These are phyloP conservation scores for Ypsolopha scabrella DNA, from an alignment of 2,888 invertebrate species.

Conservation along the genomic window DNA sequence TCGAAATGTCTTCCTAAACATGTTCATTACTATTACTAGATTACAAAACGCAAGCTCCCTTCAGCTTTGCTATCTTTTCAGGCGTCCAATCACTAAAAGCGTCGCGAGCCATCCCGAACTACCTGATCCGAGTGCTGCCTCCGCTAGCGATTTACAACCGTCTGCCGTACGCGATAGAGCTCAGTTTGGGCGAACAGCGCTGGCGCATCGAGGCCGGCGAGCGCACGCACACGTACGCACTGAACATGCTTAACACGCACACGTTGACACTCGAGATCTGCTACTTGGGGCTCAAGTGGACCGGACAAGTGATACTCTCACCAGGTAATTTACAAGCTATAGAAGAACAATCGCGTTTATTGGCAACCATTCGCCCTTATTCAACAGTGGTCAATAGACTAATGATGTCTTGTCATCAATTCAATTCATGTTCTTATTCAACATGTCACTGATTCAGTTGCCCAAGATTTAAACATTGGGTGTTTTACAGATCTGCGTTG, in stretches of 20 bases:
- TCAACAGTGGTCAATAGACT: too few species aligned
- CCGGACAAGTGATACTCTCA: slow-evolving; percentile 76
- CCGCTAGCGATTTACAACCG: slow-evolving; percentile 82
- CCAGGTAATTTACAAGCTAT: slow-evolving; percentile 39
- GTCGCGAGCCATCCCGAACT: slow-evolving; percentile 75
- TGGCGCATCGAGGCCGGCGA: slow-evolving; percentile 80
- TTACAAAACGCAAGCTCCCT: too few species aligned
- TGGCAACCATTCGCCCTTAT: too few species aligned
- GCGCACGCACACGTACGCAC: slow-evolving; percentile 75
- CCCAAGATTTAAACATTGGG: too few species aligned
- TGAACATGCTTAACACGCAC: slow-evolving; percentile 72
- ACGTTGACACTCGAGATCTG: slow-evolving; percentile 59
- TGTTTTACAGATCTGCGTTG: too few species aligned
- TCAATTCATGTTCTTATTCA: too few species aligned
- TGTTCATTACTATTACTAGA: too few species aligned
- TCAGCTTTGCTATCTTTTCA: slow-evolving; percentile 12
- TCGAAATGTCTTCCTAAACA: too few species aligned
- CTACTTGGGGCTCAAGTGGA: slow-evolving; percentile 78
- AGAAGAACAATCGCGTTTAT: too few species aligned
- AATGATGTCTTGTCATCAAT: too few species aligned
- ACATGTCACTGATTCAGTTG: too few species aligned
- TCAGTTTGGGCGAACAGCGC: slow-evolving; percentile 34
- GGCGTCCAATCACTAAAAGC: slow-evolving; percentile 49
- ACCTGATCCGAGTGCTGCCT: slow-evolving; percentile 77
- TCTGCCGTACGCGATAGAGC: slow-evolving; percentile 78